phyloP scores from a whole-genome alignment of 2,888 invertebrate genomes.

The Rhynchonema sp. region DNA sequence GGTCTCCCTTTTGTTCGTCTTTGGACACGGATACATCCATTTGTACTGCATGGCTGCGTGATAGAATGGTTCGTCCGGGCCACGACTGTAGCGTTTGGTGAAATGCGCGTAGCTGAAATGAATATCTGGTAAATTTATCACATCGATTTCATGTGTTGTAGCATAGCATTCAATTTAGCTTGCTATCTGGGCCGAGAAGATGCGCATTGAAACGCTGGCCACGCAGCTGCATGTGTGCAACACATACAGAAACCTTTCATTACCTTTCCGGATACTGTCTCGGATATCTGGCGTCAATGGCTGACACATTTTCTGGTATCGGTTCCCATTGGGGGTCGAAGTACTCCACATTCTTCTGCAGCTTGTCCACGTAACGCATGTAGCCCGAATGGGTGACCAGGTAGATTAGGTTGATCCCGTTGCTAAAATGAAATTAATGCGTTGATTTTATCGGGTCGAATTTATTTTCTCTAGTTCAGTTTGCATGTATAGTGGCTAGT shows the following conservation, averaged over 20 bases:
- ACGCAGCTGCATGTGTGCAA: too few species aligned
- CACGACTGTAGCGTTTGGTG: neutral
- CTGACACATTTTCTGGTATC: neutral
- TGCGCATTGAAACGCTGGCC: too few species aligned
- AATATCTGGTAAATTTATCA: too few species aligned
- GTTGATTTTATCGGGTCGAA: too few species aligned
- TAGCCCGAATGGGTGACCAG: conserved; percentile 24
- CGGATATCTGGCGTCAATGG: neutral
- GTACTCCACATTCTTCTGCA: neutral
- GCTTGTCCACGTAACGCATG: conserved; percentile 5
- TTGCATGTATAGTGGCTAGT: too few species aligned
- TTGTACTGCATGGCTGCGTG: neutral
- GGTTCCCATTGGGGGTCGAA: neutral
- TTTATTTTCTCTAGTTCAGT: too few species aligned
- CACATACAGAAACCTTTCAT: too few species aligned
- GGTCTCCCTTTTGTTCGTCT: neutral
- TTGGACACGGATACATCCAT: neutral
- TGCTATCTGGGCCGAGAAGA: too few species aligned
- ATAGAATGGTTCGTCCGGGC: neutral
- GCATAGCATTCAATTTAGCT: too few species aligned
- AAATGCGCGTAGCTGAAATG: neutral
- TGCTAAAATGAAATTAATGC: conserved; percentile 10
- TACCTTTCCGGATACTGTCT: too few species aligned
- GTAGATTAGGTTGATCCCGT: conserved; percentile 22
- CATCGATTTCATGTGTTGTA: too few species aligned